These are phyloP conservation scores for Paramisgurnus dabryanus DNA, from an alignment of 2,113 vertebrate species.

Conservation along the genomic window DNA sequence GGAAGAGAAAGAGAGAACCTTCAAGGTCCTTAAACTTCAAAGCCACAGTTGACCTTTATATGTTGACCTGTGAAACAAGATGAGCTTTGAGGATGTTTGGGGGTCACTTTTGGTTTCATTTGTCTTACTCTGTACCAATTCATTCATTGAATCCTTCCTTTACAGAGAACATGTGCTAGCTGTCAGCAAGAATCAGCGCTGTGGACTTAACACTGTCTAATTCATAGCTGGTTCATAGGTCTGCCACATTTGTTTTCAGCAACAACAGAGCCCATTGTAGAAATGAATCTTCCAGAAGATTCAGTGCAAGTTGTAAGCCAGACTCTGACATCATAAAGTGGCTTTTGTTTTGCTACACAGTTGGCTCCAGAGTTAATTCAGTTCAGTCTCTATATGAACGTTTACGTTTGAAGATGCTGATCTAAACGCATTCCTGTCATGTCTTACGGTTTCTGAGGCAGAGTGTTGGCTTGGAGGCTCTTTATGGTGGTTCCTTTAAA, in stretches of 20 bases:
- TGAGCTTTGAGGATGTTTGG: neutral
- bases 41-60: neutral
- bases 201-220: conserved; percentile 40
- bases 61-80: neutral
- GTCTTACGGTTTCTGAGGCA: conserved; percentile 33
- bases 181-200: conserved; percentile 35
- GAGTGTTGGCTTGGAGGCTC: conserved; percentile 28
- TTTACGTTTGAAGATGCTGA: conserved; percentile 25
- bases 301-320: conserved; percentile 14
- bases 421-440: conserved; percentile 31
- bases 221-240: conserved; percentile 33
- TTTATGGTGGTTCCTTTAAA: conserved; percentile 24
- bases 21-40: neutral
- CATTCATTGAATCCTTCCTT: neutral
- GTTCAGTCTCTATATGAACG: conserved; percentile 4
- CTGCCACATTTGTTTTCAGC: conserved; percentile 15
- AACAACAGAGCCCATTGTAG: conserved; percentile 34
- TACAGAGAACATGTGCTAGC: conserved; percentile 28
- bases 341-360: conserved; percentile 27
- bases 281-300: conserved; percentile 31
- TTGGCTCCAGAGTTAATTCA: neutral
- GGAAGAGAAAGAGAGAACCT: neutral
- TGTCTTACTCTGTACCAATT: conserved; percentile 10
- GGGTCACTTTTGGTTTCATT: neutral
- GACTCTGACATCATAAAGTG: conserved; percentile 27